Evolutionary conservation across 2,888 invertebrate species (phyloP), one percentile per base, ranked within the genome.

Genomic region (Suillia variegata): DNA sequence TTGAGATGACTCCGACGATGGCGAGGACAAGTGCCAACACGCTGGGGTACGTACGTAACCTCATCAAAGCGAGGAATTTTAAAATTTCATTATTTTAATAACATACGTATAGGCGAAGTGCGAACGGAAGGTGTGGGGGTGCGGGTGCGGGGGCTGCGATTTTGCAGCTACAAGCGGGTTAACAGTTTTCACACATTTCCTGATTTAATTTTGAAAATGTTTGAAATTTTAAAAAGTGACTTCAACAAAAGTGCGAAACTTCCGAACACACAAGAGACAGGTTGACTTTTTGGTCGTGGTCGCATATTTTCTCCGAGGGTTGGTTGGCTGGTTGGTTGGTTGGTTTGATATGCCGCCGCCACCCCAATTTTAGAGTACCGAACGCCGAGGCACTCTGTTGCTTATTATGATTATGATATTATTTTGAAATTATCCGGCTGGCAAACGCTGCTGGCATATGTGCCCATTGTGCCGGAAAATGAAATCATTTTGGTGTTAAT

Each of bases 401-500:
- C 68, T 75, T 79, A n/a, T n/a, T n/a, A 79, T 78, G 78, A 78
- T 78, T 78, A 78, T 78, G 79, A 78, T 78, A 78, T 78, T 78
- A 78, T 78, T 73, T 76, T 53, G 73, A 78, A 79, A 78, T 78
- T 78, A 78, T 79, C 73, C 78, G 79, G 74, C 77, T 77, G 73
- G 63, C 60, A 33, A 64, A 67, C 15, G 54, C 34, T 48, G 62
- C 61, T 59, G 70, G 67, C 79, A 80, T 80, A 80, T 80, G 80
- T 71, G 68, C 68, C 63, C 74, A 71, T 72, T 78, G 76, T 76
- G 67, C 70, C 68, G 76, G 70, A 75, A 73, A 76, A 75, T 76
- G 75, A 76, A 80, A 71, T 80, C 81, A 80, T 80, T 77, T 78
- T 67, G 75, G 76, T 80, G 80, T 80, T 80, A 80, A 80, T 80